phyloP scores from a whole-genome alignment of 2,113 vertebrate species.

The Gymnocephalus cernua region DNA sequence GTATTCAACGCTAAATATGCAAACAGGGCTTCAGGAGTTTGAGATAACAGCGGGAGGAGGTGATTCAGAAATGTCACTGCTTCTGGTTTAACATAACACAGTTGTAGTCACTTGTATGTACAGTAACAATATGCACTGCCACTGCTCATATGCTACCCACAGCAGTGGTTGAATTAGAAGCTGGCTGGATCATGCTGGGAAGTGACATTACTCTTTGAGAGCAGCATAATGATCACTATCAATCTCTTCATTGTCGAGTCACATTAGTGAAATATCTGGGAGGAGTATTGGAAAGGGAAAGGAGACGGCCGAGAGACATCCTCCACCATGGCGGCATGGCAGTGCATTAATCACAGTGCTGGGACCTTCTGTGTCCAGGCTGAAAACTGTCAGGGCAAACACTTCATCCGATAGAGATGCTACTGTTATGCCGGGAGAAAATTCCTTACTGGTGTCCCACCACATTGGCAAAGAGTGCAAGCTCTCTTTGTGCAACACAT shows the following conservation, averaged over 20 bases:
- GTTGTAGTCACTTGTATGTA: constrained; percentile 34
- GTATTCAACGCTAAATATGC: constrained; percentile 29
- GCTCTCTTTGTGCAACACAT: constrained; percentile 43
- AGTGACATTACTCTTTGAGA: constrained; percentile 86
- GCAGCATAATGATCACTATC: constrained; percentile 86
- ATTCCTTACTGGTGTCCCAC: constrained; percentile 39
- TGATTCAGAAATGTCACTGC: constrained; percentile 45
- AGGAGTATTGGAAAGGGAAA: constrained; percentile 73
- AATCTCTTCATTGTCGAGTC: constrained; percentile 86
- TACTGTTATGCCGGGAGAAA: constrained; percentile 43
- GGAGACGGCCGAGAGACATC: constrained; percentile 74
- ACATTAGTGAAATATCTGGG: constrained; percentile 86
- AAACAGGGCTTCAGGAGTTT: constrained; percentile 41
- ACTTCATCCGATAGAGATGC: constrained; percentile 62
- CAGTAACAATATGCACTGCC: constrained; percentile 46
- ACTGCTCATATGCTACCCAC: constrained; percentile 72
- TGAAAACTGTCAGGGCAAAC: constrained; percentile 72
- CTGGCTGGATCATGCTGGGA: constrained; percentile 83
- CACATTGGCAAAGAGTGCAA: constrained; percentile 24
- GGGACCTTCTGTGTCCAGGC: constrained; percentile 69
- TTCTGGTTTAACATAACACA: constrained; percentile 45
- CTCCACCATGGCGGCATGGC: constrained; percentile 60
- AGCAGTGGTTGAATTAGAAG: constrained; percentile 85
- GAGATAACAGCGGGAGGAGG: constrained; percentile 45
- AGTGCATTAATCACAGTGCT: constrained; percentile 77